Evolutionary conservation across 2,888 invertebrate species (phyloP), one percentile per base, ranked within the genome.

Genomic region (Cheiracanthium punctorium): DNA sequence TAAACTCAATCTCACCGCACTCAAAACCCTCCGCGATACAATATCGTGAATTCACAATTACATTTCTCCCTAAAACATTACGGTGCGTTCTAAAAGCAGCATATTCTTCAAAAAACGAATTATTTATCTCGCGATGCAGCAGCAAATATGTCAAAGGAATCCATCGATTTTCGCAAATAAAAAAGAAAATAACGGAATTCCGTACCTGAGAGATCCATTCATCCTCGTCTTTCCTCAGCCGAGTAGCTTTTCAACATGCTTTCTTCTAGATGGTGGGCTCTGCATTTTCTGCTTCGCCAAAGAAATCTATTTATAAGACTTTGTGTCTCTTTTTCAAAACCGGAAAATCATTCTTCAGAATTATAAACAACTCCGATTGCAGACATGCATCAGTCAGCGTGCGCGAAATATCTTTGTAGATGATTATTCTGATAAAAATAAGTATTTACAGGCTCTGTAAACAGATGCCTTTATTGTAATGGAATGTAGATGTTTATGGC

Each of bases 191-290:
- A 58, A 58, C 58, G 4, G 4, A 58, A 58, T 58, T 58, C 24
- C 24, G 24, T 58, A 24, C 75, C 48, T 75, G 81, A 69, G 65
- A 75, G 32, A 41, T 52, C 52, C 33, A 82, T 81, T 75, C 52
- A 82, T 82, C 81, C 72, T 73, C 80, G 48, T 80, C 69, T 73
- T 28, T 30, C 48, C 67, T 48, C 72, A 80, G 65, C 43, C 67
- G 67, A 80, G 67, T 80, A 58, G 74, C 58, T 82, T 81, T 48
- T 24, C 5, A 24, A 20, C 2, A n/a, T n/a, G 48, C n/a, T 12
- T 48, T 48, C 14, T 48, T 17, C 2, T 58, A 2, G 24, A 24
- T 58, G 24, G 24, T 58, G 12, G 24, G 17, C n/a, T 4, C 24
- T 58, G 58, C 24, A 58, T 58, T 58, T 58, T 58, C 58, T 58